Evolutionary conservation across 2,113 vertebrate genomes (phyloP), one percentile per base, ranked within the genome.

Genomic region (Colius striatus): DNA sequence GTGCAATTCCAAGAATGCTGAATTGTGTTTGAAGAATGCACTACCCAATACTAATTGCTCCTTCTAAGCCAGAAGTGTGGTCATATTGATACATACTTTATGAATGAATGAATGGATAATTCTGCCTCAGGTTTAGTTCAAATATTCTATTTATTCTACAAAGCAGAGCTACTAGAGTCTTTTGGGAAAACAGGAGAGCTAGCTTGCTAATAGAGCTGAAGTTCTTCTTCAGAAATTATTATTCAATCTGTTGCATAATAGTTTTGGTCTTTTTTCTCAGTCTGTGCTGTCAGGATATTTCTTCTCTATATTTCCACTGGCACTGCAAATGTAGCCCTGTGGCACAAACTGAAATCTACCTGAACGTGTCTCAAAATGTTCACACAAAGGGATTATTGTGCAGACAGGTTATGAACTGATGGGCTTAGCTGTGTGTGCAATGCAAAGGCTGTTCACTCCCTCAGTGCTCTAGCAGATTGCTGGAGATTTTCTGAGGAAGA

Each of bases 281-380:
- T 41, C 67, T 76, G 8, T 71, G 29, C 22, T 74, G 4, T 54
- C 38, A 54, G 34, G 61, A 51, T 20, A 75, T 81, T 53, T 80
- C 13, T 73, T 32, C 25, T 85, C 54, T 75, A 41, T 48, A 86
- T 87, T 88, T 66, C 55, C 32, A 58, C 60, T 32, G 29, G 32
- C 5, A 34, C 84, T 74, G 10, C 30, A 62, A 15, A 17, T 18
- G 29, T 34, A 2, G 66, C 76, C 3, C 5, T 38, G 3, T 9
- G 43, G 53, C 57, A 14, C 55, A 73, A 71, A 72, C 61, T 95
- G 92, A 76, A 94, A 76, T 90, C 77, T 80, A 14, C 80, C 84
- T 89, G 87, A 96, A 84, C 43, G 21, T 58, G 74, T 66, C 78
- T 62, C 71, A 79, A 63, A 54, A 57, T 58, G 75, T 58, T 88